Evolutionary conservation across 1,140 invertebrate genomes (phyloP).

Genomic region (Pseudomyrmex concolor): DNA sequence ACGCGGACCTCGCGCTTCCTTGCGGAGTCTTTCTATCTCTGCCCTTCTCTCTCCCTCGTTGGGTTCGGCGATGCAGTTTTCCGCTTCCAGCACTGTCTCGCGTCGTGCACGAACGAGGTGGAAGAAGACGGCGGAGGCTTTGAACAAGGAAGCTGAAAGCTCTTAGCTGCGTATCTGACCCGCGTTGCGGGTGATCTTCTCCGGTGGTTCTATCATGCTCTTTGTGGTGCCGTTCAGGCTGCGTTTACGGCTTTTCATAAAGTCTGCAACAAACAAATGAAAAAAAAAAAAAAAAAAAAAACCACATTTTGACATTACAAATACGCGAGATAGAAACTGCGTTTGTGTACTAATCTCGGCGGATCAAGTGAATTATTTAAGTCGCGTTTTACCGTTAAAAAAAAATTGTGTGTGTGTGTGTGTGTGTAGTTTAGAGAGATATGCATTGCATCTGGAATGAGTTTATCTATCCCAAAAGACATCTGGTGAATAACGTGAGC

Average conservation of each 20-base stretch:
- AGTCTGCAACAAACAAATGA: slow-evolving; percentile 79
- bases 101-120: slow-evolving; percentile 49
- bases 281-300: slow-evolving; percentile 62
- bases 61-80: slow-evolving; percentile 53
- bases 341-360: background rate
- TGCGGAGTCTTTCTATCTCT: slow-evolving; percentile 53
- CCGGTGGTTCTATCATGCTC: slow-evolving; percentile 82
- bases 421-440: too few relatives aligned
- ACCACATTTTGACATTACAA: slow-evolving; percentile 27
- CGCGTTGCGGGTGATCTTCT: slow-evolving; percentile 83
- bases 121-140: slow-evolving; percentile 64
- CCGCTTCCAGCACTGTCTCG: slow-evolving; percentile 54
- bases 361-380: too few relatives aligned
- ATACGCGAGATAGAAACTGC: background rate
- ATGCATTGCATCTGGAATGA: slow-evolving; percentile 3
- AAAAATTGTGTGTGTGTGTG: too few relatives aligned
- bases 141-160: slow-evolving; percentile 66
- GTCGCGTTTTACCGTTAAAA: too few relatives aligned
- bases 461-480: background rate
- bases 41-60: slow-evolving; percentile 56
- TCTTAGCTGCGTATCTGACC: slow-evolving; percentile 84
- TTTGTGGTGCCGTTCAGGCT: slow-evolving; percentile 80
- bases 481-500: slow-evolving; percentile 35
- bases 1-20: slow-evolving; percentile 79
- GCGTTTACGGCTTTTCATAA: slow-evolving; percentile 84